Evolutionary conservation across 2,888 invertebrate species (phyloP), one percentile per base, ranked within the genome.

Genomic region (Hypolimnas misippus): DNA sequence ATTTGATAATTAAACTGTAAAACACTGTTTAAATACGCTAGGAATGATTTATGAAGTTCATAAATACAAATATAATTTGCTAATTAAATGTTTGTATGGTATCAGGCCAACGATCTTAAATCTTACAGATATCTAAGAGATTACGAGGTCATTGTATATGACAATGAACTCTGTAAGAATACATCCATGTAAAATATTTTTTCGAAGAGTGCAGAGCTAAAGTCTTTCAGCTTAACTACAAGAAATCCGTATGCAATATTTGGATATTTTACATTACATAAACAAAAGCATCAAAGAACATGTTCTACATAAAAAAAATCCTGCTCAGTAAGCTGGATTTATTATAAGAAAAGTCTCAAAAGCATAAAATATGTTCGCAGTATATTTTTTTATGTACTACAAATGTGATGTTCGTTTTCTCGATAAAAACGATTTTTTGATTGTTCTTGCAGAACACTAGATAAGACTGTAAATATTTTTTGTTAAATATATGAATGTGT

Each of bases 381-480:
- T 42, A 16, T 17, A 16, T 19, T 12, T 17, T 49, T 25, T 49
- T 25, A 7, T 29, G 14, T 49, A 25, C 14, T 25, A 14, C 10
- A 14, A 16, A 49, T 49, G 49, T 25, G 25, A 29, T 49, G 14
- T 35, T 42, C 40, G 38, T 57, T 57, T 55, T 17, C 25, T 16
- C 33, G 16, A 57, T 16, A 40, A 25, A 29, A 53, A 51, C 35
- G 17, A 35, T 44, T 17, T 12, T 62, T 35, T 16, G 42, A 57
- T 42, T 62, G 55, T 68, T 63, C 63, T 25, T 57, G 40, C 57
- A 51, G 62, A 70, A 70, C 63, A 61, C 25, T 73, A 70, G 63
- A 67, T 81, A 84, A 81, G 78, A 76, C 76, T 87, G 86, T 87
- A 87, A 81, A 86, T 87, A 88, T 86, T 83, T n/a, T 82, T 69